Conservation (phyloP, 2,888 invertebrate species). For the Lepidochitona cinerea region DNA sequence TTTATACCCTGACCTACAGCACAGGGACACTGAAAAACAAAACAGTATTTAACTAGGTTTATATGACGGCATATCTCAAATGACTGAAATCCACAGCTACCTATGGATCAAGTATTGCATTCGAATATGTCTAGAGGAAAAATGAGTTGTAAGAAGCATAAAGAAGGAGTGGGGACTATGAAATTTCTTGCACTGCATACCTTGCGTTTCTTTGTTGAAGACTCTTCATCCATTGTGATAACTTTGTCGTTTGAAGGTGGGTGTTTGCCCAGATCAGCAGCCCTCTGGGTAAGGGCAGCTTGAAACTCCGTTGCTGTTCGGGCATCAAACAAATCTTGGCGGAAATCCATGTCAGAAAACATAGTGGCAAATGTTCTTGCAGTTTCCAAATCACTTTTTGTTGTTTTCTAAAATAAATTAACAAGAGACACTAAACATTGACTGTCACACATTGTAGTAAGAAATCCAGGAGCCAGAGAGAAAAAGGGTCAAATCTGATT, state of each 20-base stretch:
- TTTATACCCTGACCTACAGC: constrained; percentile 70
- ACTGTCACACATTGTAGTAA: no score
- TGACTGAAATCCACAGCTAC: background rate
- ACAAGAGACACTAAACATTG: no score
- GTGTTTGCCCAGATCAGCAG: constrained; percentile 70
- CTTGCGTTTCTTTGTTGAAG: background rate
- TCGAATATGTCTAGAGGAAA: no score
- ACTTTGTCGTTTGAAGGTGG: background rate
- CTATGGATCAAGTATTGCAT: background rate
- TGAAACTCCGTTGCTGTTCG: constrained; percentile 75
- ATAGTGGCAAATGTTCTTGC: constrained; percentile 77
- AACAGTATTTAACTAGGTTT: background rate
- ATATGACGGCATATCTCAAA: background rate
- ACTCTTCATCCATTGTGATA: constrained; percentile 1
- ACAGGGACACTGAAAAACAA: background rate
- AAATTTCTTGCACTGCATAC: no score
- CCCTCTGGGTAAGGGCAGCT: constrained; percentile 70
- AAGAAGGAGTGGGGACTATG: no score
- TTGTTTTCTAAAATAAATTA: constrained; percentile 50
- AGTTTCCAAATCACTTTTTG: constrained; percentile 76
- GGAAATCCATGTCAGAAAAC: constrained; percentile 75
- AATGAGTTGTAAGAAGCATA: no score
- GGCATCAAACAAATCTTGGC: constrained; percentile 74
- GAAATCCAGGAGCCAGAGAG: no score
- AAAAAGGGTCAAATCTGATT: no score